Conservation (phyloP, 2,113 vertebrate genomes). For the Empidonax alnorum region DNA sequence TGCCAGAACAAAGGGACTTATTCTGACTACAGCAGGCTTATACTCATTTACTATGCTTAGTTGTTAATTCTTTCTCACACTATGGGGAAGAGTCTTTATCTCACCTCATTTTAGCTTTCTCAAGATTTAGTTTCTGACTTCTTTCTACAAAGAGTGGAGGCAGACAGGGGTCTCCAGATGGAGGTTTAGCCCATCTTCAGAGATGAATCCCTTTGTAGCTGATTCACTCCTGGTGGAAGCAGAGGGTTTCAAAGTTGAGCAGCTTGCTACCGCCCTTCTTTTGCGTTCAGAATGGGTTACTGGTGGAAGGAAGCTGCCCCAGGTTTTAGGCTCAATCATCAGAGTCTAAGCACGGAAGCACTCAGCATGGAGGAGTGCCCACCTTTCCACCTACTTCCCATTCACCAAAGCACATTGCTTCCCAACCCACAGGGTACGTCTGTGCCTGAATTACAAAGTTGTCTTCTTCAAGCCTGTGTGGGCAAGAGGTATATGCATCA, state of each 20-base stretch:
- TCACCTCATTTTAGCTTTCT: neutral
- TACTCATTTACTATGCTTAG: neutral
- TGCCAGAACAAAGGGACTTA: neutral
- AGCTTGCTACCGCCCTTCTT: neutral
- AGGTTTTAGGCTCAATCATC: neutral
- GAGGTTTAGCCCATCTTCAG: neutral
- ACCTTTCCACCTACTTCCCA: conserved; percentile 12
- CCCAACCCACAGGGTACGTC: neutral
- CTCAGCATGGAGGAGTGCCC: neutral
- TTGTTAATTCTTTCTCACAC: neutral
- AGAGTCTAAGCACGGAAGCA: neutral
- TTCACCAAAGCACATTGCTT: conserved; percentile 17
- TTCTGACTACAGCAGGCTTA: neutral
- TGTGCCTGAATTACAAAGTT: conserved; percentile 37
- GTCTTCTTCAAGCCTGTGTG: conserved; percentile 25
- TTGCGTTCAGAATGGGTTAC: neutral
- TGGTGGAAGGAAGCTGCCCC: neutral
- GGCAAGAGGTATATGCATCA: neutral
- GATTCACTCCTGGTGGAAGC: neutral
- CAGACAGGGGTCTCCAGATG: neutral
- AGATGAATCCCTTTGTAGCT: neutral
- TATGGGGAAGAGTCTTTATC: neutral
- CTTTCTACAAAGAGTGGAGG: neutral
- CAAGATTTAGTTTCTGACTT: neutral
- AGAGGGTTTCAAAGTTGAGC: neutral